Evolutionary conservation across 37 sponge, comb jelly and placozoan species (phyloP), one percentile per base, ranked within the genome.

Genomic region (Theonella swinhoei): DNA sequence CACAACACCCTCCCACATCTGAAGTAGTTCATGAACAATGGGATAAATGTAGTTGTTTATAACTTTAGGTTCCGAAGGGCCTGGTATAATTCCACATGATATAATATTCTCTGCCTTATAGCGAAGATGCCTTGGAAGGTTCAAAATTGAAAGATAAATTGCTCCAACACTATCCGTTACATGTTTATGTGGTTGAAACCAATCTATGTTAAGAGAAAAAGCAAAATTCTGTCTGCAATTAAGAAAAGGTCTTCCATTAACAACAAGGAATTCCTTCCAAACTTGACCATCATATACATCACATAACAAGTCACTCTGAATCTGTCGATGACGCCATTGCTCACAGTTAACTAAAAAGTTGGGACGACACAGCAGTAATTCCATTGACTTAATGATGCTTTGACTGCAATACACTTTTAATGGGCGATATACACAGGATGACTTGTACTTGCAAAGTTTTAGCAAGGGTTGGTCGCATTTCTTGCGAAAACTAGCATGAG

Each of bases 111-210:
- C 85, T 38, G 65, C 1, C 32, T 74, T 82, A 39, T 68, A 89
- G 11, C 87, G 17, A 20, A n/a, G 28, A 25, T 32, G 2, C 31
- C 85, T 60, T 0, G 90, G 90, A 2, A 89, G 70, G 41, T 89
- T 89, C 11, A 79, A 32, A 62, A 89, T 80, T 0, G 70, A 36
- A 32, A 84, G 42, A 36, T 80, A 89, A 23, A 89, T 79, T 31
- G 65, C 80, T 75, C 90, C 90, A 11, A 89, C 80, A 19, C 76
- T 78, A 70, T 88, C 70, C 28, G 24, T 26, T 1, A 75, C 41
- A 68, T 85, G 76, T 38, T 59, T 64, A 69, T 62, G 85, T 39
- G 82, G 76, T 30, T 75, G 64, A 68, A 90, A 90, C 86, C 91
- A 80, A 39, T 90, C 91, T 40, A 90, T 42, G 25, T 90, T 90